Base-by-base conservation (phyloP, 2,888 invertebrate genomes). In the Augochlorella aurata region DNA sequence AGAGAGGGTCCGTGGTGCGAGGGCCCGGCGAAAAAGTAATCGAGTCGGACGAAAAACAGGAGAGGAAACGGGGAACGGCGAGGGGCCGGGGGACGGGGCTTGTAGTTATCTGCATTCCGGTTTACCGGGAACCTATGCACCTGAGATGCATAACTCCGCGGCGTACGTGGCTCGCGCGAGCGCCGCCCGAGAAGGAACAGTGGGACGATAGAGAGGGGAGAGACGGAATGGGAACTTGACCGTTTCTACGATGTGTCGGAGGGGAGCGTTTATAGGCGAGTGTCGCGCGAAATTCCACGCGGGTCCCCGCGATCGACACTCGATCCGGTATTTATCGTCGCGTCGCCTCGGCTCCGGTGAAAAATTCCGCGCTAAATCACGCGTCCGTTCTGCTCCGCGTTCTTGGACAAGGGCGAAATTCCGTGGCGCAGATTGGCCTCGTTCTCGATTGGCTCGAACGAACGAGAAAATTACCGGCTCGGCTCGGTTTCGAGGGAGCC, bases 71-170 rank as follows among this genome's bases (percentile, higher is more conserved):
- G 75, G 70, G 72, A 65, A 76, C 69, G 61, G 72, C 66, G 67
- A 65, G 65, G 80, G 74, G 76, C 80, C n/a, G 77, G 81, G 54
- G 21, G 81, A 74, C 82, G 82, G 74, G 81, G 85, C 87, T 85
- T 87, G 89, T 87, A 90, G 89, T 90, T 90, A 90, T 89, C 90
- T 86, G 89, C 91, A 91, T 91, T 91, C 91, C 91, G 90, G 91
- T 91, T 91, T 90, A 87, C 87, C 85, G 81, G 85, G 89, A 90
- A 90, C 88, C 88, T 90, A 90, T 90, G 90, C 90, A 91, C 89
- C 89, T 90, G 90, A 90, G 88, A 90, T 88, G 90, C 90, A 91
- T 90, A 90, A 91, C 86, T 87, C 82, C 72, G 71, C 74, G 73
- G 68, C 70, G 61, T 68, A 77, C 63, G 54, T 54, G 54, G 54